These are phyloP conservation scores for Ifrita kowaldi DNA, from an alignment of 2,113 vertebrate genomes.

Conservation along the genomic window DNA sequence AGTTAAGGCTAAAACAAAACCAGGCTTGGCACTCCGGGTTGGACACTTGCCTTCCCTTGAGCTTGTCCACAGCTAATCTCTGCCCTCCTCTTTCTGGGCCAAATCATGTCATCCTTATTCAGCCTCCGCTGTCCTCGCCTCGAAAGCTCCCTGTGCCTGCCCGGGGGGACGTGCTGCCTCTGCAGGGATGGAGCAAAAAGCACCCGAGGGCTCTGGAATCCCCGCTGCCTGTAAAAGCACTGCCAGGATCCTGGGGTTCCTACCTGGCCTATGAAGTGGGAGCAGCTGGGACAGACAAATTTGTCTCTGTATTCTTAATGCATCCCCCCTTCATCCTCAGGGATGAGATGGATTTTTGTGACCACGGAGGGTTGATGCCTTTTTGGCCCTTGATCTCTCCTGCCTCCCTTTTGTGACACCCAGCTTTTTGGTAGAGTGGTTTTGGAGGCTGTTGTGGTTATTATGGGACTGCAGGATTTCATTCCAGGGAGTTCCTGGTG, in stretches of 20 bases:
- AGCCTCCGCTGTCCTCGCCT: not conserved
- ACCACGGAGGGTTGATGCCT: rapidly evolving
- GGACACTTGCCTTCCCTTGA: conserved; percentile 67
- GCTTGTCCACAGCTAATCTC: conserved; percentile 47
- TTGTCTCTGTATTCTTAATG: not conserved
- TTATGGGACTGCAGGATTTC: not conserved
- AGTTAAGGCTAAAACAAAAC: conserved; percentile 73
- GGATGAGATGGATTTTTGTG: not conserved
- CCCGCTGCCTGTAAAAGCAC: not conserved
- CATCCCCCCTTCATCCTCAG: not conserved
- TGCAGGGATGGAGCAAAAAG: not conserved
- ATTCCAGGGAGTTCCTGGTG: not conserved
- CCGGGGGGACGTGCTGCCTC: not conserved
- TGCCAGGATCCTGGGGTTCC: rapidly evolving
- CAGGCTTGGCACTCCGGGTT: conserved; percentile 66
- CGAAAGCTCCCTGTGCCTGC: not conserved
- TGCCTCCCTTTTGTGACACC: not conserved
- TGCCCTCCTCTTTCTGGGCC: conserved; percentile 58
- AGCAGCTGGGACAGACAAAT: rapidly evolving
- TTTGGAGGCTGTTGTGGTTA: not conserved
- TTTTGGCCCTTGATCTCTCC: not conserved
- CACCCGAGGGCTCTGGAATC: not conserved
- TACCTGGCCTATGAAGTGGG: not conserved
- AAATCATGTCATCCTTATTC: conserved; percentile 58
- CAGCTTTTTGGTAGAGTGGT: not conserved